Evolutionary conservation across 1,140 invertebrate species (phyloP).

Genomic region (Plutomurus gul): DNA sequence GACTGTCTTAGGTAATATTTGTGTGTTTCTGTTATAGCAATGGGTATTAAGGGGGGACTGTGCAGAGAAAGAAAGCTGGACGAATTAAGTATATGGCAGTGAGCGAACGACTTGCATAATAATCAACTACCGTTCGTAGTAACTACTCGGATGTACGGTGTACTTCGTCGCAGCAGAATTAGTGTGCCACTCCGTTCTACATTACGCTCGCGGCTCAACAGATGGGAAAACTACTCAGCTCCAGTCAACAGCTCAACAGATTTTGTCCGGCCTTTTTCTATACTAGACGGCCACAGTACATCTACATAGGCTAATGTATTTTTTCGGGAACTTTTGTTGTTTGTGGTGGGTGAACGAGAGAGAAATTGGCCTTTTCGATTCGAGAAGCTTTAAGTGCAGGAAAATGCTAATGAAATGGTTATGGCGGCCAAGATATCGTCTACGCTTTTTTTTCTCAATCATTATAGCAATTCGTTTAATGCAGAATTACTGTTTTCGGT

Average conservation of each 20-base stretch:
- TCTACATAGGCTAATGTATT: too few species aligned
- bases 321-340: too few species aligned
- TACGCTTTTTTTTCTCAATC: neutral
- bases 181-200: too few species aligned
- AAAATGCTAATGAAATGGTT: constrained; percentile 14
- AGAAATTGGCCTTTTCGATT: neutral
- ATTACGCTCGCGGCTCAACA: too few species aligned
- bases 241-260: neutral
- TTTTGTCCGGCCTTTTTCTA: neutral
- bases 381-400: neutral
- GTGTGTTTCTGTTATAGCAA: too few species aligned
- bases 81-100: neutral
- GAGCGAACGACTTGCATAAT: constrained; percentile 27
- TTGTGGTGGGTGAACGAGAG: neutral
- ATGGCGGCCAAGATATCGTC: neutral
- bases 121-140: neutral
- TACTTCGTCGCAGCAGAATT: too few species aligned
- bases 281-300: too few species aligned
- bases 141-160: too few species aligned
- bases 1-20: too few species aligned
- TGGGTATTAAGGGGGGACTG: too few species aligned
- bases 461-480: neutral
- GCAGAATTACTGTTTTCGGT: too few species aligned
- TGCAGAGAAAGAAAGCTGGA: neutral
- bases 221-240: too few species aligned